Evolutionary conservation across 2,113 vertebrate species (phyloP).

Genomic region (Neomonachus schauinslandi): DNA sequence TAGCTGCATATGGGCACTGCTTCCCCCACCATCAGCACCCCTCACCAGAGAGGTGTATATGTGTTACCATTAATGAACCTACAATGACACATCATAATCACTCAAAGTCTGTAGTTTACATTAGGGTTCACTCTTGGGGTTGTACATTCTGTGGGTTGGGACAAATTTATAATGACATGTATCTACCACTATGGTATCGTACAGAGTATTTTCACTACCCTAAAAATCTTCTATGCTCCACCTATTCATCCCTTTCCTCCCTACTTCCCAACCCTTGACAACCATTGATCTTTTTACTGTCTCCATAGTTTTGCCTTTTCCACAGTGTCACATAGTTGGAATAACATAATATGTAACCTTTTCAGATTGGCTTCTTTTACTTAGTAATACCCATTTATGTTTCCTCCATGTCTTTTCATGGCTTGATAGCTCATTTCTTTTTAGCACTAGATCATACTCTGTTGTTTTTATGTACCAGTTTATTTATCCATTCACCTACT

Average conservation of each 20-base stretch:
- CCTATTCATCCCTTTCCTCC: neutral
- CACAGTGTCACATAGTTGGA: neutral
- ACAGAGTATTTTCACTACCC: neutral
- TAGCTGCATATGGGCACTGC: neutral
- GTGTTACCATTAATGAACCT: neutral
- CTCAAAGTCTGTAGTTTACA: neutral
- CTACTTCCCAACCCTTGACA: neutral
- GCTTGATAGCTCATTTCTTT: neutral
- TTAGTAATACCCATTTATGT: neutral
- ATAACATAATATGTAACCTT: neutral
- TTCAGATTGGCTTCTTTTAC: neutral
- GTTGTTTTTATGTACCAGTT: neutral
- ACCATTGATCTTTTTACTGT: neutral
- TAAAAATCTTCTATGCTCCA: neutral
- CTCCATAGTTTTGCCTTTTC: neutral
- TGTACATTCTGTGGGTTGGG: neutral
- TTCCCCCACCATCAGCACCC: neutral
- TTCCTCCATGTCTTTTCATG: neutral
- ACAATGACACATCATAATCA: neutral
- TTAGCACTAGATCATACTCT: neutral
- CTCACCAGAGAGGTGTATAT: too few relatives aligned
- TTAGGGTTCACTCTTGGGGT: neutral
- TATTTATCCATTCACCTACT: neutral
- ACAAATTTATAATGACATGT: neutral
- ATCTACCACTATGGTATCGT: neutral